Conservation (phyloP, 92 coral and sea anemone genomes). For the Zoanthus sociatus region DNA sequence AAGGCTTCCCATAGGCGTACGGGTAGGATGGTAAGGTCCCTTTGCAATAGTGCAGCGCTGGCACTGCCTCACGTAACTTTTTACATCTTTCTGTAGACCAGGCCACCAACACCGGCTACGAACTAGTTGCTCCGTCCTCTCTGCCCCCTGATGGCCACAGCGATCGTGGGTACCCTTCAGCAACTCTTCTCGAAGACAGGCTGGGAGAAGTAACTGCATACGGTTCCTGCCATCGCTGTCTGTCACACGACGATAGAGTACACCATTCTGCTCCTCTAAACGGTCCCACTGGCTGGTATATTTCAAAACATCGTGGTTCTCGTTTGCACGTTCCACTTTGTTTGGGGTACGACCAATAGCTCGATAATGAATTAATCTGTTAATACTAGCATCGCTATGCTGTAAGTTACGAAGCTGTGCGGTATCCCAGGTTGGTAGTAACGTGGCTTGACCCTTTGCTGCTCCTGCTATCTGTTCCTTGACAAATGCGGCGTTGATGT, state of each 20-base stretch:
- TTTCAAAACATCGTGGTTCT: constrained; percentile 17
- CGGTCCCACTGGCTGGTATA: constrained; percentile 24
- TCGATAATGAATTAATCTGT: constrained; percentile 18
- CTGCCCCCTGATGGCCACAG: constrained; percentile 74
- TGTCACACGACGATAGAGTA: constrained; percentile 27
- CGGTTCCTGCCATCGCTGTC: not conserved
- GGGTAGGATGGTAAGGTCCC: constrained; percentile 58
- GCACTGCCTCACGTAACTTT: constrained; percentile 58
- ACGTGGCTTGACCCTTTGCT: not conserved
- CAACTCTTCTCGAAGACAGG: constrained; percentile 27
- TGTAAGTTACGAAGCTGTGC: constrained; percentile 13
- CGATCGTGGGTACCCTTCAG: constrained; percentile 56
- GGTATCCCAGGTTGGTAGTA: not conserved
- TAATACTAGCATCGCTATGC: constrained; percentile 15
- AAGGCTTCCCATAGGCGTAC: constrained; percentile 23
- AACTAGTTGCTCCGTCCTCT: constrained; percentile 58
- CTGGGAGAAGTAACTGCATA: constrained; percentile 58
- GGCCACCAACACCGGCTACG: constrained; percentile 71
- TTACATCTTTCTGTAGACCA: constrained; percentile 57
- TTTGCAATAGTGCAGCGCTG: constrained; percentile 66
- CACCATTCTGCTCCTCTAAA: constrained; percentile 34
- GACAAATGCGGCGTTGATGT: not conserved
- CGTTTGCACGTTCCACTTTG: constrained; percentile 24
- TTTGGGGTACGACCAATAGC: constrained; percentile 36
- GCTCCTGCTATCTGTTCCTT: constrained; percentile 18